Evolutionary conservation across 2,113 vertebrate species (phyloP).

Genomic region (Equus quagga): DNA sequence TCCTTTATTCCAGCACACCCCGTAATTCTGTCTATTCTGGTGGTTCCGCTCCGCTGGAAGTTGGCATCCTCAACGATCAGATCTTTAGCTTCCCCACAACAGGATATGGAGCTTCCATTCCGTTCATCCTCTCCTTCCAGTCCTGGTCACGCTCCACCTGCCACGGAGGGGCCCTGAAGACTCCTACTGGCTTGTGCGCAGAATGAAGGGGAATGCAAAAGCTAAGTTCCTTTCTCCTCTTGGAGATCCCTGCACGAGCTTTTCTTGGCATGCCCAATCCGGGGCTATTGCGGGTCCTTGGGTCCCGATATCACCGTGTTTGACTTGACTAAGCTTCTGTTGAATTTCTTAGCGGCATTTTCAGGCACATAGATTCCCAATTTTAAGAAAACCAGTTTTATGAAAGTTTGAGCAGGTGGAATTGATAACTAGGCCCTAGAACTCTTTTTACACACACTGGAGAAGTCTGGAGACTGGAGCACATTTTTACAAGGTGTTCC

Average conservation of each 20-base stretch:
- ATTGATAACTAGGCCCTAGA: neutral
- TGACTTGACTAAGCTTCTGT: neutral
- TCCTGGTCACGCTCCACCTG: neutral
- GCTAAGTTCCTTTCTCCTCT: neutral
- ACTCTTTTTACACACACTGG: neutral
- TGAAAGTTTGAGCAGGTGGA: neutral
- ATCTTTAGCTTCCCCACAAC: neutral
- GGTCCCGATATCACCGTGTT: neutral
- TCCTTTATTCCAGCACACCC: neutral
- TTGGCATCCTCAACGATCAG: neutral
- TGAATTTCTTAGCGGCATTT: constrained; percentile 29
- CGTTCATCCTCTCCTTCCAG: neutral
- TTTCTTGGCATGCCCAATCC: neutral
- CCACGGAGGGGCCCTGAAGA: neutral
- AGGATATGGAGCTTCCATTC: neutral
- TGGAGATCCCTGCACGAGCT: neutral
- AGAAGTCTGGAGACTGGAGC: neutral
- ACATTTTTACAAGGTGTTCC: neutral
- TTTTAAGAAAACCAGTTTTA: neutral
- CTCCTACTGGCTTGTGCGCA: neutral
- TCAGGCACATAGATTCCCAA: neutral
- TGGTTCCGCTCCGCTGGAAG: neutral
- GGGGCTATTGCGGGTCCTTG: neutral
- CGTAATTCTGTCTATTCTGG: neutral
- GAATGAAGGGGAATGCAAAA: neutral